These are phyloP conservation scores for Idaea straminata DNA, from an alignment of 2,888 invertebrate genomes.

Conservation along the genomic window DNA sequence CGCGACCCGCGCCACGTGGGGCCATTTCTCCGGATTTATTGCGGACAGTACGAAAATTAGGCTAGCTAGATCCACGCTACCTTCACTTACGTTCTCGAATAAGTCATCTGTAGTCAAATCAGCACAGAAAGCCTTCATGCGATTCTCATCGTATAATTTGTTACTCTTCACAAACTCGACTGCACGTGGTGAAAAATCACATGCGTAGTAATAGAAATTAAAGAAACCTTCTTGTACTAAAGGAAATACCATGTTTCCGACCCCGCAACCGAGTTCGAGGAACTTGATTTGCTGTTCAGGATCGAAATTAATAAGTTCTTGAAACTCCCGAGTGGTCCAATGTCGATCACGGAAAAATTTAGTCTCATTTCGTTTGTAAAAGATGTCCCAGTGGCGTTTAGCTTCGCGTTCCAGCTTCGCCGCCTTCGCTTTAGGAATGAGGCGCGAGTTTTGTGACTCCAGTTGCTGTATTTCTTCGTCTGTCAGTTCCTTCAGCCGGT, in stretches of 20 bases:
- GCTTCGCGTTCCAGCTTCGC: constrained; percentile 89
- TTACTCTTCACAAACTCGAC: constrained; percentile 89
- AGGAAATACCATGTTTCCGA: constrained; percentile 97
- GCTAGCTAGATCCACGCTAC: constrained; percentile 88
- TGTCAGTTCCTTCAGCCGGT: constrained; percentile 76
- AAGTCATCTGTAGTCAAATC: constrained; percentile 89
- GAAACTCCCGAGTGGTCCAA: constrained; percentile 98
- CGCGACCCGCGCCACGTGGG: constrained; percentile 82
- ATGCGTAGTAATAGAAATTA: constrained; percentile 87
- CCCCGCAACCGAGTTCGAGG: constrained; percentile 96
- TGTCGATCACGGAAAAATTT: constrained; percentile 97
- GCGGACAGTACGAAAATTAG: constrained; percentile 97
- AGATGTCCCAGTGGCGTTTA: constrained; percentile 95
- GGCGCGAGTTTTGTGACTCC: constrained; percentile 81
- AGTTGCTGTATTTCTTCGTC: constrained; percentile 82
- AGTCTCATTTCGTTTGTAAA: constrained; percentile 96
- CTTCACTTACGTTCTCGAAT: constrained; percentile 71
- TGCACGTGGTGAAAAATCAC: constrained; percentile 96
- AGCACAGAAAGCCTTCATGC: constrained; percentile 89
- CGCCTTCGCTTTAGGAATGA: constrained; percentile 85
- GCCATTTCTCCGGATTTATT: constrained; percentile 92
- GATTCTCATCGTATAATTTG: constrained; percentile 82
- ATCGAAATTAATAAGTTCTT: constrained; percentile 84
- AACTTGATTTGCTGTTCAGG: constrained; percentile 80
- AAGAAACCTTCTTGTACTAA: constrained; percentile 87